phyloP scores from a whole-genome alignment of 2,888 invertebrate genomes.

The Automeris io region DNA sequence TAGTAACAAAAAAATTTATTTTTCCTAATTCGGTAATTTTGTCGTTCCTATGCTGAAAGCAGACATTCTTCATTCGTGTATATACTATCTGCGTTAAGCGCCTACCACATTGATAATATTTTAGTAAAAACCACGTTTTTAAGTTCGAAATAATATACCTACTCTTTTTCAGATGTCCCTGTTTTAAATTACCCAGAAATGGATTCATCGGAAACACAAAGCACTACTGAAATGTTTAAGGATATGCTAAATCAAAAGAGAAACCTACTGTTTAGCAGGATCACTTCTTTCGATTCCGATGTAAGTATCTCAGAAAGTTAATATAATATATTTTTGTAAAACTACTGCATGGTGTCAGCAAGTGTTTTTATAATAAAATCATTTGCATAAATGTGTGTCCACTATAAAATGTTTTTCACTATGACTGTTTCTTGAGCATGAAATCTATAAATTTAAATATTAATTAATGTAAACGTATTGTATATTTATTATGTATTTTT shows the following conservation, averaged over 20 bases:
- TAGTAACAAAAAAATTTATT: no score
- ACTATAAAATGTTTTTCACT: slow-evolving; percentile 2
- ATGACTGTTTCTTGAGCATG: slow-evolving; percentile 6
- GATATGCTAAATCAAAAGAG: slow-evolving; percentile 96
- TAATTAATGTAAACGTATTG: neutral
- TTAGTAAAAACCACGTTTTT: no score
- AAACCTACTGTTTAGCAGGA: slow-evolving; percentile 88
- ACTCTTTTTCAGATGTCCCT: slow-evolving; percentile 63
- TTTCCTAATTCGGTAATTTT: no score
- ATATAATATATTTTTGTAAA: slow-evolving; percentile 21
- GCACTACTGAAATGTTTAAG: slow-evolving; percentile 94
- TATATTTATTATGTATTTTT: neutral
- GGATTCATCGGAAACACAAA: slow-evolving; percentile 81
- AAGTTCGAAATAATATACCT: no score
- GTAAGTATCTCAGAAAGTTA: slow-evolving; percentile 77
- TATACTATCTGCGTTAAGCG: no score
- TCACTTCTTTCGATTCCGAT: slow-evolving; percentile 94
- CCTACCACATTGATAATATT: no score
- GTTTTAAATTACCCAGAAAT: slow-evolving; percentile 79
- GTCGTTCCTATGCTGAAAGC: no score
- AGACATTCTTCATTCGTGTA: no score
- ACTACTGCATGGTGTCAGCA: slow-evolving; percentile 41
- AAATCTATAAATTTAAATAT: neutral
- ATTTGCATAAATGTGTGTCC: slow-evolving; percentile 6
- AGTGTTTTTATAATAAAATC: neutral